Percentiles rank a stretch among this genome's conserved stretches.
Evolutionary conservation across 2,797 vertebrate species (phyloP).

Genomic region (Centropyge bicolor): DNA sequence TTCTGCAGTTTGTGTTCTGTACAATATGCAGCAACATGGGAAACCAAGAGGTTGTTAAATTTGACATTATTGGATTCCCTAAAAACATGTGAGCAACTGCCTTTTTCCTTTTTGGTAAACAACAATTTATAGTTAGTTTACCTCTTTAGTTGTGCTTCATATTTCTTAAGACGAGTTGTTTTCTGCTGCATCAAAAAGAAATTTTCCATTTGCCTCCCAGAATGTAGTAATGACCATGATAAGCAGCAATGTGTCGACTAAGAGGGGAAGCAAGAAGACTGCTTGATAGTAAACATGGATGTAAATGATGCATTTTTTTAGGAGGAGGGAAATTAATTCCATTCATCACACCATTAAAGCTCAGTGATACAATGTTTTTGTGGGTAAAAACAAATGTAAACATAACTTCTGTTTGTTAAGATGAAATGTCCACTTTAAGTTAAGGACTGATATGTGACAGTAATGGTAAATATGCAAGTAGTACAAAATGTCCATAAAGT

Average conservation of each 20-base stretch:
- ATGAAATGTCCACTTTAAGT: not conserved
- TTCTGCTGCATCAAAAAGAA: not conserved
- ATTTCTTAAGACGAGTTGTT: no score
- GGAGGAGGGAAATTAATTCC: no score
- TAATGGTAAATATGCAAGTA: not conserved
- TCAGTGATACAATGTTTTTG: not conserved
- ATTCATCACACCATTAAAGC: no score
- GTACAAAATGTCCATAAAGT: not conserved
- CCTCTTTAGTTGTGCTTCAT: not conserved
- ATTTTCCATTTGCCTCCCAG: not conserved
- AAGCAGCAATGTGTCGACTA: not conserved
- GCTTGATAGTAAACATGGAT: no score
- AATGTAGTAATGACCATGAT: no score
- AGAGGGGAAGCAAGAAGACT: not conserved
- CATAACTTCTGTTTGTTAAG: not conserved
- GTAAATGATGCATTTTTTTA: no score
- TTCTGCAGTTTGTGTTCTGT: not conserved
- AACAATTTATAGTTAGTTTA: not conserved
- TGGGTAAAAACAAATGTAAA: not conserved
- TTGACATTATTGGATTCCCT: not conserved
- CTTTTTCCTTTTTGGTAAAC: conserved; percentile 7
- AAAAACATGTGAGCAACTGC: conserved; percentile 4
- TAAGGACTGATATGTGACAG: not conserved
- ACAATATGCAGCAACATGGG: not conserved
- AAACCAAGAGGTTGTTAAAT: not conserved